These are phyloP conservation scores for Molanna angustata DNA, from an alignment of 2,888 invertebrate genomes.

Conservation along the genomic window DNA sequence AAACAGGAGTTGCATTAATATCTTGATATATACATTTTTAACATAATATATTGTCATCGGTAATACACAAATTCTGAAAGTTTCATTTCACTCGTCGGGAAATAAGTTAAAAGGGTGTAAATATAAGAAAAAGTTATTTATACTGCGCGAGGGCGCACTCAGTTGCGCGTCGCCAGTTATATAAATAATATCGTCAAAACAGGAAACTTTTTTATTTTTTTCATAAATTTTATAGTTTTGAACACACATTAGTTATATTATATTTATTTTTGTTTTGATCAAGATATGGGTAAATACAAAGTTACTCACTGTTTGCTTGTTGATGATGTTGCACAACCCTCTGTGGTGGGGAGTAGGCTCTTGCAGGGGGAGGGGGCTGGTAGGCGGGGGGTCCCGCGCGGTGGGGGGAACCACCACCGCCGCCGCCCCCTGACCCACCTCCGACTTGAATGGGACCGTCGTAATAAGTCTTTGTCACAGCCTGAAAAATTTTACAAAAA, in stretches of 20 bases:
- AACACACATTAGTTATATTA: not conserved
- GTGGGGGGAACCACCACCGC: constrained; percentile 23
- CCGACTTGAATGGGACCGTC: constrained; percentile 43
- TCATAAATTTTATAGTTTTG: not conserved
- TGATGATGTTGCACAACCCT: constrained; percentile 12
- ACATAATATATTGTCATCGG: too few relatives aligned
- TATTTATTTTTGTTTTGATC: too few relatives aligned
- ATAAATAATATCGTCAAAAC: too few relatives aligned
- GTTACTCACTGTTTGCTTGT: constrained; percentile 21
- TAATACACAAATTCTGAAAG: too few relatives aligned
- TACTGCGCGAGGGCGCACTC: too few relatives aligned
- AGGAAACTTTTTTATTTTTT: too few relatives aligned
- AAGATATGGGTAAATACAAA: not conserved
- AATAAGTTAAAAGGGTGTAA: too few relatives aligned
- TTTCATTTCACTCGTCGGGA: too few relatives aligned
- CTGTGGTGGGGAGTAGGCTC: constrained; percentile 26
- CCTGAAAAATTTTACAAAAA: constrained; percentile 38
- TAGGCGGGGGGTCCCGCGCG: constrained; percentile 29
- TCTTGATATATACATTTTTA: too few relatives aligned
- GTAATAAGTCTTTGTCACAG: constrained; percentile 49
- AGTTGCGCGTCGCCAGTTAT: too few relatives aligned
- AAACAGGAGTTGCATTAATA: too few relatives aligned
- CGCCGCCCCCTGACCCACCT: constrained; percentile 30
- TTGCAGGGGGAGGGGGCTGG: constrained; percentile 39
- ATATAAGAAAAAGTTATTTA: too few relatives aligned